These are phyloP conservation scores for Acrocyrtus sp. DNA, from an alignment of 2,888 invertebrate genomes.

Conservation along the genomic window DNA sequence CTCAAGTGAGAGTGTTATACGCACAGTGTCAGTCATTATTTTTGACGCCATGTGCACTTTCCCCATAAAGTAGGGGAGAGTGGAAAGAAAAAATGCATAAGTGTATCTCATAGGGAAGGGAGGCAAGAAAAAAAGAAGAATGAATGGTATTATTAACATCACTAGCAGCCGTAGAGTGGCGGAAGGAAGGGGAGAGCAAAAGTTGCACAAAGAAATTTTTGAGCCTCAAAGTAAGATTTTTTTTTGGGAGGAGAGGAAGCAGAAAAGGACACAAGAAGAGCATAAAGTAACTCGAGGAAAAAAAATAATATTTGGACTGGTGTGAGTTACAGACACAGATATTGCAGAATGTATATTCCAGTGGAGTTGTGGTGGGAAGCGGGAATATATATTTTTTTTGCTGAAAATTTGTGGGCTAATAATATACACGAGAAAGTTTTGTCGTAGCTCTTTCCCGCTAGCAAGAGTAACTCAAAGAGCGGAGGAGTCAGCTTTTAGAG, in stretches of 20 bases:
- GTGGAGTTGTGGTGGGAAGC: no score
- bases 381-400: no score
- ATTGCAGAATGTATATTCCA: no score
- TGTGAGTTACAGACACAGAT: no score
- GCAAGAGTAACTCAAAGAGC: no score
- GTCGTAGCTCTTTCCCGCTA: no score
- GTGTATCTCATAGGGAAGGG: background rate
- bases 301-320: no score
- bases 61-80: background rate
- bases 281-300: constrained; percentile 7
- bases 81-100: constrained; percentile 1
- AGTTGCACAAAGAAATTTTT: constrained; percentile 33
- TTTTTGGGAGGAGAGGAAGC: background rate
- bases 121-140: constrained; percentile 20
- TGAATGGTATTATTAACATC: constrained; percentile 48
- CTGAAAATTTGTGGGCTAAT: constrained; percentile 3
- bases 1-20: constrained; percentile 11
- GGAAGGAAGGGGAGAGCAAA: constrained; percentile 39
- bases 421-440: constrained; percentile 5
- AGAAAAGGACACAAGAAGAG: constrained; percentile 5
- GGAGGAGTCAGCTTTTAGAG: no score
- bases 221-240: constrained; percentile 5
- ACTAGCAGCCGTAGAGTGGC: constrained; percentile 39
- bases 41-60: constrained; percentile 39
- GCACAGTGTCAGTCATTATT: constrained; percentile 37